phyloP scores from a whole-genome alignment of 2,888 invertebrate species.

The Crepidodera aurea region DNA sequence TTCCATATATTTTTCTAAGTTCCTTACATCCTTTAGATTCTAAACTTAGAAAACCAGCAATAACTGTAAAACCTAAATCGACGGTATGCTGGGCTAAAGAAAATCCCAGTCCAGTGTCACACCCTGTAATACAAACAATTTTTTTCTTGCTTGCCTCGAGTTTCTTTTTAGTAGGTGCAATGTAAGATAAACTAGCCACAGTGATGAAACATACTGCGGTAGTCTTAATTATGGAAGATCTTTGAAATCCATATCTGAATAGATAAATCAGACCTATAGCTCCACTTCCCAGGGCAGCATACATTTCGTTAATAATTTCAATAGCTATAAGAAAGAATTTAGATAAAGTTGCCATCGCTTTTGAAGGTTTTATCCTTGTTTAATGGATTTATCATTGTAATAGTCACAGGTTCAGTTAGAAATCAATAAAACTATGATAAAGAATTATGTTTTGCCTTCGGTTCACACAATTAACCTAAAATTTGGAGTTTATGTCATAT shows the following conservation, averaged over 20 bases:
- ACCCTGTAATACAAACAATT: conserved; percentile 80
- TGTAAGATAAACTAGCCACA: conserved; percentile 51
- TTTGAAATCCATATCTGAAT: conserved; percentile 52
- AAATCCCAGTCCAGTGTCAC: conserved; percentile 86
- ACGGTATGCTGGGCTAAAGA: conserved; percentile 71
- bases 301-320: conserved; percentile 57
- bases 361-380: neutral
- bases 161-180: conserved; percentile 44
- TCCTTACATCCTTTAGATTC: conserved; percentile 69
- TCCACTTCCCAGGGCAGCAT: conserved; percentile 56
- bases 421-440: neutral
- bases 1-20: conserved; percentile 57
- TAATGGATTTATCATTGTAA: neutral
- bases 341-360: conserved; percentile 41
- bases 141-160: conserved; percentile 49
- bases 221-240: conserved; percentile 51
- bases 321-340: conserved; percentile 46
- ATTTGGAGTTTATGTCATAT: too few species aligned
- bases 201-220: conserved; percentile 51
- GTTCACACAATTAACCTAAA: neutral
- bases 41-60: conserved; percentile 76
- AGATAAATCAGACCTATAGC: conserved; percentile 54
- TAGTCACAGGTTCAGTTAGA: neutral
- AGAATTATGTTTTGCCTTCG: neutral
- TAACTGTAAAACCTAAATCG: conserved; percentile 73